Base-by-base conservation (phyloP, 2,888 invertebrate genomes). In the Muscina levida region DNA sequence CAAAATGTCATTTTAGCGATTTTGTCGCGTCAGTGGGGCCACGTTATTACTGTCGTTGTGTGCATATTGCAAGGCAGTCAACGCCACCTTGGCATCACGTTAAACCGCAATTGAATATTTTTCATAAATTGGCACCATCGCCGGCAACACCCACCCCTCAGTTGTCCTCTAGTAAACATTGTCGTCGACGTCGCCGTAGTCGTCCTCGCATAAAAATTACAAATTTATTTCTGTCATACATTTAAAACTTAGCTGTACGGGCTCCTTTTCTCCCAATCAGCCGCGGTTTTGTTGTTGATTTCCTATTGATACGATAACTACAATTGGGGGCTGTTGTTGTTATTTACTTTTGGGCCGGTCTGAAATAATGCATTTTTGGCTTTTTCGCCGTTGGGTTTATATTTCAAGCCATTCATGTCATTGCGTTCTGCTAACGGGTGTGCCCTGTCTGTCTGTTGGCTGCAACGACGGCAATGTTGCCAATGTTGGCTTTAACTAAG, bases 31-130 rank as follows among this genome's bases (percentile, higher is more conserved):
- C 37, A 19, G 26, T 48, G 39, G n/a, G n/a, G n/a, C n/a, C n/a
- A n/a, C n/a, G n/a, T n/a, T n/a, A n/a, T n/a, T n/a, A n/a, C n/a
- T 22, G 66, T 37, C 65, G 59, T 8, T 62, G 15, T 72, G 1
- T 31, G n/a, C 48, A 53, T 8, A n/a, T 37, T 67, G 59, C 17
- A 26, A 44, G 46, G 19, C 46, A 46, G 26, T 17, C 65, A 65
- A 42, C 24, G 71, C 53, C 73, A 77, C 57, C 53, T 59, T 77
- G 70, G 73, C 77, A 67, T 42, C 66, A 57, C 11, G 46, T 42
- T 42, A 59, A 67, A 72, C 71, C 79, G 59, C 67, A 79, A 75
- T 79, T 57, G 46, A 75, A 79, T 66, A 70, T 76, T 73, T 76
- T 80, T 80, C 76, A 76, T 73, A 73, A 53, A 66, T 73, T 80